Evolutionary conservation across 2,113 vertebrate species (phyloP).

Genomic region (Camelus bactrianus): DNA sequence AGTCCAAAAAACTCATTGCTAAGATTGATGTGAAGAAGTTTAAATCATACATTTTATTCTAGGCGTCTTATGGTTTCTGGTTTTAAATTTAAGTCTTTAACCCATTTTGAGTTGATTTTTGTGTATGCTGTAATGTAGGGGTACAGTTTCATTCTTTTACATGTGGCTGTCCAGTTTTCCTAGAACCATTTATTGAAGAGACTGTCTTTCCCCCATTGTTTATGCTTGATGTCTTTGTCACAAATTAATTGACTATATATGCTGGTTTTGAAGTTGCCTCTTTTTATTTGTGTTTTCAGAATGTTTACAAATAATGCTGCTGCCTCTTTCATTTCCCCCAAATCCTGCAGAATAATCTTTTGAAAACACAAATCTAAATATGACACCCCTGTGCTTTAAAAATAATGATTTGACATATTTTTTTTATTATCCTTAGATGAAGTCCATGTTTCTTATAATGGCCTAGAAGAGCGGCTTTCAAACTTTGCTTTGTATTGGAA

Average conservation of each 20-base stretch:
- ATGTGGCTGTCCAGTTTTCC: background rate
- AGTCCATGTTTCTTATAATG: background rate
- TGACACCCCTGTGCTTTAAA: background rate
- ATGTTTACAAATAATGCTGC: background rate
- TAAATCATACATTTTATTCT: background rate
- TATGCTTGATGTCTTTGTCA: background rate
- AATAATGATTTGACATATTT: background rate
- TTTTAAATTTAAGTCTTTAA: slow-evolving; percentile 26
- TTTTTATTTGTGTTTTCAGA: background rate
- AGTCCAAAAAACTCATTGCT: background rate
- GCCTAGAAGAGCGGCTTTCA: background rate
- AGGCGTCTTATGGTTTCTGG: background rate
- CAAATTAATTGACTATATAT: background rate
- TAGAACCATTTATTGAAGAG: background rate
- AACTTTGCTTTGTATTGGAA: background rate
- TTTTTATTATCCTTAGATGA: background rate
- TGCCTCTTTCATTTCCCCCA: background rate
- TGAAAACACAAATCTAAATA: background rate
- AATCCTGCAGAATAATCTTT: background rate
- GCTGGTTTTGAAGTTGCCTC: background rate
- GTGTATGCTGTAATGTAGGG: background rate
- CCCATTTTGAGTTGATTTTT: background rate
- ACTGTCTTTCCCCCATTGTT: background rate
- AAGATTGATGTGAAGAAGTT: background rate
- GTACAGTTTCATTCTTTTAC: background rate